These are phyloP conservation scores for Apocrypta bakeri DNA, from an alignment of 1,140 invertebrate genomes.

Conservation along the genomic window DNA sequence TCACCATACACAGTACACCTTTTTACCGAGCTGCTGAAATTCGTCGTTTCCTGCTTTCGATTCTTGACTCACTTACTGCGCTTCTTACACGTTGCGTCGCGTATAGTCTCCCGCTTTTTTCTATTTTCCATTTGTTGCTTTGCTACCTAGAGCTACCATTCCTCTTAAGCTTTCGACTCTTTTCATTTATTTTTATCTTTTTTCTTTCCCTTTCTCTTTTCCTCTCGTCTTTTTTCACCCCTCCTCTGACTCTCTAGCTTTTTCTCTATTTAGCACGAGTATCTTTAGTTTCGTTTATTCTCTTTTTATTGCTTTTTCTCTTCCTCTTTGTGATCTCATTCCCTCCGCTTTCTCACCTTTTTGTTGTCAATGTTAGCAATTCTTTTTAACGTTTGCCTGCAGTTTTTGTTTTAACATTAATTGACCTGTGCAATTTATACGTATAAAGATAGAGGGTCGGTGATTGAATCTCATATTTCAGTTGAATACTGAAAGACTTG, in stretches of 20 bases:
- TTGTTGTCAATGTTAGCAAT: too few relatives aligned
- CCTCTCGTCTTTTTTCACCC: too few relatives aligned
- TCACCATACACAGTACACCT: too few relatives aligned
- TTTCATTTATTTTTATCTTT: background rate
- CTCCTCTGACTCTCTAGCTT: too few relatives aligned
- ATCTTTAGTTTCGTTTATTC: too few relatives aligned
- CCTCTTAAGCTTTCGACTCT: background rate
- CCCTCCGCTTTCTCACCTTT: too few relatives aligned
- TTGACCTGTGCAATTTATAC: too few relatives aligned
- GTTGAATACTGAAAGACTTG: slow-evolving; percentile 1
- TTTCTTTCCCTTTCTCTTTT: background rate
- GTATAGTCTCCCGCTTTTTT: background rate
- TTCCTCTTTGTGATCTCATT: background rate
- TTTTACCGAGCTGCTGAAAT: background rate
- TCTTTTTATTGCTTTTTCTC: background rate
- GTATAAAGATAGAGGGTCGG: too few relatives aligned
- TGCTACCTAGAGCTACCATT: background rate
- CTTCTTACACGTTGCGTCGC: background rate
- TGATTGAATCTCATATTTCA: too few relatives aligned
- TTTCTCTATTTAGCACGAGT: background rate
- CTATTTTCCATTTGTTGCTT: background rate
- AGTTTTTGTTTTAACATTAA: too few relatives aligned
- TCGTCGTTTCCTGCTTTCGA: background rate
- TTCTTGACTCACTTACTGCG: background rate
- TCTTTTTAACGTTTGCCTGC: too few relatives aligned